Evolutionary conservation across 1,140 invertebrate genomes (phyloP).

Genomic region (Solenopsis fugax): DNA sequence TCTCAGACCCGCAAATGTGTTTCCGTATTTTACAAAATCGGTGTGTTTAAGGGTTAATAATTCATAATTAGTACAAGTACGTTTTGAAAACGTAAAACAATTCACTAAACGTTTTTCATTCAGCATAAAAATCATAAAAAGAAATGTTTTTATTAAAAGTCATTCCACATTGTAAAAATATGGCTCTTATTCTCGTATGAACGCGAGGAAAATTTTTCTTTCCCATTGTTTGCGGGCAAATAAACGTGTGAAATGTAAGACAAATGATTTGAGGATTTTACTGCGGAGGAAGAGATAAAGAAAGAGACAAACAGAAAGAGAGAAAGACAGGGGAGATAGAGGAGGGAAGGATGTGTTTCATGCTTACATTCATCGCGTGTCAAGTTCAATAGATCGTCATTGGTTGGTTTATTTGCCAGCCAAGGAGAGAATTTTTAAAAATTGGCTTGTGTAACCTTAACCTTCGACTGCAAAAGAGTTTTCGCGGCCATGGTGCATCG

Average conservation of each 20-base stretch:
- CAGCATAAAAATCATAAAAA: background rate
- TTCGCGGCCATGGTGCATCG: conserved; percentile 35
- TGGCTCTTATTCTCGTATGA: background rate
- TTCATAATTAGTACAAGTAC: background rate
- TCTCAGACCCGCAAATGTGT: too few species aligned
- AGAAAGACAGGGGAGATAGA: background rate
- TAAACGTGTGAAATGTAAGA: conserved; percentile 14
- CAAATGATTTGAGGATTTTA: conserved; percentile 16
- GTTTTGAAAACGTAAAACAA: background rate
- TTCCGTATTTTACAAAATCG: too few species aligned
- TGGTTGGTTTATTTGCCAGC: conserved; percentile 68
- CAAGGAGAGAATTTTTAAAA: conserved; percentile 76
- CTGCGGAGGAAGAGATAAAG: background rate
- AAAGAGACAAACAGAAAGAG: background rate
- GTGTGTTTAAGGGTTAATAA: too few species aligned
- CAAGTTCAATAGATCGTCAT: conserved; percentile 76
- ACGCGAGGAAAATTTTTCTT: conserved; percentile 16
- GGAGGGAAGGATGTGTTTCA: background rate
- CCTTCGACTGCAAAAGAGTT: conserved; percentile 47
- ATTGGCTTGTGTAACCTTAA: conserved; percentile 77
- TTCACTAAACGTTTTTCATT: background rate
- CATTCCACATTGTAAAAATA: background rate
- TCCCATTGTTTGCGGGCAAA: conserved; percentile 12
- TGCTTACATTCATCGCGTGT: conserved; percentile 57
- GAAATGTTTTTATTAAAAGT: conserved; percentile 29